Conservation (phyloP, 2,113 vertebrate genomes). For the Dryoscopus gambensis region DNA sequence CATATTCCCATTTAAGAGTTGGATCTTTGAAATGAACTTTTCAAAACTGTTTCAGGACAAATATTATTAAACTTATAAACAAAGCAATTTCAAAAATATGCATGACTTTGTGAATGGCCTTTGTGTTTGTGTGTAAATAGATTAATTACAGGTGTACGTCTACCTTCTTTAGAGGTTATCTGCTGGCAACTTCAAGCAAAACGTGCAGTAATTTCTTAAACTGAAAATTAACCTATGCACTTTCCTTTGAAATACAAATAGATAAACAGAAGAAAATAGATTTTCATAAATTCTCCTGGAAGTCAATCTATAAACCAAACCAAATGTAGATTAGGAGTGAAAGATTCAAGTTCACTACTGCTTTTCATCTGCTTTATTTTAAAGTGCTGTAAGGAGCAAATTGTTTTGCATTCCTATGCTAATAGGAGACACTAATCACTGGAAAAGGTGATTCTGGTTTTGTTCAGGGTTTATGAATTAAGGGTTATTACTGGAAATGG, state of each 20-base stretch:
- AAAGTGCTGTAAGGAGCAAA: not conserved
- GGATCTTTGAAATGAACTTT: not conserved
- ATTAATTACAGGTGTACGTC: not conserved
- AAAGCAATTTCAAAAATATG: not conserved
- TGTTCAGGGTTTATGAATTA: conserved; percentile 27
- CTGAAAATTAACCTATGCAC: not conserved
- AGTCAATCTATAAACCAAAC: not conserved
- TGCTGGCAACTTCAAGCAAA: not conserved
- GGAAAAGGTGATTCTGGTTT: conserved; percentile 28
- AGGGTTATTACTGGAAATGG: conserved; percentile 27
- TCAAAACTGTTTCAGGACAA: not conserved
- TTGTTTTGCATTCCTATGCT: not conserved
- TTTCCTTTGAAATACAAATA: not conserved
- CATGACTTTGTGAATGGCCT: not conserved
- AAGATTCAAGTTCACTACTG: not conserved
- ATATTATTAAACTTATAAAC: not conserved
- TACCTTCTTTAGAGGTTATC: not conserved
- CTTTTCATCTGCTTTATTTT: not conserved
- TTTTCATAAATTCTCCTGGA: not conserved
- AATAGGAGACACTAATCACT: not conserved
- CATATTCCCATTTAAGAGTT: not conserved
- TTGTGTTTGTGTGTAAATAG: not conserved
- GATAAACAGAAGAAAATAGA: not conserved
- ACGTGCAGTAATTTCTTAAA: not conserved
- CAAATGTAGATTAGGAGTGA: not conserved